phyloP scores from a whole-genome alignment of 64 coral and sea anemone genomes.

The Montipora cactus region DNA sequence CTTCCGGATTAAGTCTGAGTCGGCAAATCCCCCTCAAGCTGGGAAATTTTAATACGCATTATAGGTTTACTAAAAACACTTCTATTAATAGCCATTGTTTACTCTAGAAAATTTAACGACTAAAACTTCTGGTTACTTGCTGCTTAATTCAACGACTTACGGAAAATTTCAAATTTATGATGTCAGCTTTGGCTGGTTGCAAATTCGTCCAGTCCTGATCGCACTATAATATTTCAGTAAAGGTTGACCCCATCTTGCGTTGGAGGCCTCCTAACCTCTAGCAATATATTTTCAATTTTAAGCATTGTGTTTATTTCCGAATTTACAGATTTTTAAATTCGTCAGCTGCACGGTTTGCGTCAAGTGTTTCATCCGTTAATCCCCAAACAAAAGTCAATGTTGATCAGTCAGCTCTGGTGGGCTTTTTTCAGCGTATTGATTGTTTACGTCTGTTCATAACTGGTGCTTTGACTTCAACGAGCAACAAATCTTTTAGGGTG shows the following conservation, averaged over 20 bases:
- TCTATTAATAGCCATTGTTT: not conserved
- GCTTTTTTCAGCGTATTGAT: not conserved
- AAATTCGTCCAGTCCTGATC: too few species aligned
- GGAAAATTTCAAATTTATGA: too few species aligned
- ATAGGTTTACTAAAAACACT: not conserved
- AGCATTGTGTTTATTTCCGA: too few species aligned
- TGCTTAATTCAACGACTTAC: too few species aligned
- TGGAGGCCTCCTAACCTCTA: too few species aligned
- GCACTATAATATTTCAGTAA: too few species aligned
- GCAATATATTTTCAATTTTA: too few species aligned
- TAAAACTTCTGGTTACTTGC: not conserved
- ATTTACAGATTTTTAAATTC: too few species aligned
- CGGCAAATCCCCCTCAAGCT: not conserved
- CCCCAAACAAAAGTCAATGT: not conserved
- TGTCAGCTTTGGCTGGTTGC: too few species aligned
- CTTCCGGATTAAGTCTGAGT: conserved; percentile 33
- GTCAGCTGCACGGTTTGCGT: not conserved
- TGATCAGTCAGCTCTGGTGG: not conserved
- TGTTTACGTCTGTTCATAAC: not conserved
- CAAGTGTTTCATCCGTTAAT: not conserved
- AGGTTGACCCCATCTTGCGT: too few species aligned
- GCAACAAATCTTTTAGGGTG: too few species aligned
- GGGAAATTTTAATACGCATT: not conserved
- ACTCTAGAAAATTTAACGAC: not conserved
- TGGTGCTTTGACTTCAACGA: too few species aligned